phyloP scores from a whole-genome alignment of 2,888 invertebrate genomes.

The Hydrotaea cyrtoneurina region DNA sequence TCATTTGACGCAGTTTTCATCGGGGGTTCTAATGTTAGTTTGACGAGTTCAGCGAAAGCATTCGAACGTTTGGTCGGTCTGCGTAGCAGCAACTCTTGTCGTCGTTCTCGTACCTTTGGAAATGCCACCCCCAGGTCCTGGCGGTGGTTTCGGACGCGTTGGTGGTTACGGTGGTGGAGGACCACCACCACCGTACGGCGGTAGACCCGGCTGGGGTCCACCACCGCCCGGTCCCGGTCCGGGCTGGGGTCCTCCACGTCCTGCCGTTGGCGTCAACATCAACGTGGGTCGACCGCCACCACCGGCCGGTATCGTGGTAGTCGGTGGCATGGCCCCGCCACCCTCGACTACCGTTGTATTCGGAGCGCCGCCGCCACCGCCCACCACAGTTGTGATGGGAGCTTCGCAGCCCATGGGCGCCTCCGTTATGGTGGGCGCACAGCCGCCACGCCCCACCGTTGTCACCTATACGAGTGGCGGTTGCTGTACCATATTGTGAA shows the following conservation, averaged over 20 bases:
- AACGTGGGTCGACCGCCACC: slow-evolving; percentile 66
- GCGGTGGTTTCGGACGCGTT: no score
- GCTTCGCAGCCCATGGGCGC: slow-evolving; percentile 60
- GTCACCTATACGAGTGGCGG: slow-evolving; percentile 67
- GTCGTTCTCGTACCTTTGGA: no score
- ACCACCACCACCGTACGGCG: slow-evolving; percentile 29
- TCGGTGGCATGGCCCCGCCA: slow-evolving; percentile 58
- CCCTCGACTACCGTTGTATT: slow-evolving; percentile 64
- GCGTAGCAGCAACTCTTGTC: neutral
- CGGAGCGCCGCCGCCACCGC: slow-evolving; percentile 63
- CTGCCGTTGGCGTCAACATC: slow-evolving; percentile 61
- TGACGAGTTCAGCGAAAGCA: neutral
- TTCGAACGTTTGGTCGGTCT: neutral
- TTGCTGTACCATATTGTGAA: slow-evolving; percentile 72
- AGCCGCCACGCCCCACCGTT: slow-evolving; percentile 47
- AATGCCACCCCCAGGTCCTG: slow-evolving; percentile 58
- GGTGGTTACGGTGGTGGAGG: neutral
- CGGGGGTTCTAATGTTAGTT: slow-evolving; percentile 30
- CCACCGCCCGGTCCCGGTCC: slow-evolving; percentile 45
- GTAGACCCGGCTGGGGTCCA: slow-evolving; percentile 44
- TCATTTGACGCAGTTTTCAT: slow-evolving; percentile 5
- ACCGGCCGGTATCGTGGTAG: slow-evolving; percentile 62
- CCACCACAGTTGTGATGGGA: slow-evolving; percentile 64
- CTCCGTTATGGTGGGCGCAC: slow-evolving; percentile 40
- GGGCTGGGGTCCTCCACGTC: slow-evolving; percentile 39